Evolutionary conservation across 2,797 vertebrate species (phyloP), one percentile per base, ranked within the genome.

Genomic region (Anguilla megastoma): DNA sequence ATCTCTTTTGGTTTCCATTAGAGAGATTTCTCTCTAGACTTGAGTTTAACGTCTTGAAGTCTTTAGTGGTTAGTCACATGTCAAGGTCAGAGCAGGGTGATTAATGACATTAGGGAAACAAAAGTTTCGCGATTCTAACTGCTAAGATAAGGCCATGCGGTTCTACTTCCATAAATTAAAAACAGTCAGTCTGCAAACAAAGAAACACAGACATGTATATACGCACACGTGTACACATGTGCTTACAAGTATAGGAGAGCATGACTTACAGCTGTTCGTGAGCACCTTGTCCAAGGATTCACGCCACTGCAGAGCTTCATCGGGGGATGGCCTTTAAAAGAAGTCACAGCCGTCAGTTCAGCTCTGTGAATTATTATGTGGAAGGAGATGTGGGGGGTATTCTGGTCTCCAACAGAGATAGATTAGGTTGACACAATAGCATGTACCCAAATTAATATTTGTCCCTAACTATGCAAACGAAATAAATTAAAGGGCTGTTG

Each of bases 231-330:
- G 12, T 6, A n/a, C 88, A 71, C 58, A 86, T 87, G 60, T 41
- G 3, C 30, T 1, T 58, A 30, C 45, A 71, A 16, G 24, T 56
- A 45, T 48, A 54, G 16, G 21, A 63, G 50, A 27, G 24, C 24
- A 24, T 74, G 2, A 98, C 98, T 96, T 94, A 99, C 98, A 98
- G 93, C 91, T 95, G 94, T 96, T 97, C 94, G 95, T 96, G 93
- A 99, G 95, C 88, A 99, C 96, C 69, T 95, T 96, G 91, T 99
- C 98, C 96, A 99, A 95, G 93, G 97, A 97, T 84, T 98, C 97
- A 0, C 96, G 96, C 98, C 98, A 99, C 90, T 98, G 97, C 91
- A 95, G 92, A 71, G 95, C 97, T 88, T 99, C 97, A 0, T 98
- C 97, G 0, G 90, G 91, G 30, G 95, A 91, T 0, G 97, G 97